These are phyloP conservation scores for Leucoraja ocellata DNA, from an alignment of 2,797 vertebrate genomes.

Conservation along the genomic window DNA sequence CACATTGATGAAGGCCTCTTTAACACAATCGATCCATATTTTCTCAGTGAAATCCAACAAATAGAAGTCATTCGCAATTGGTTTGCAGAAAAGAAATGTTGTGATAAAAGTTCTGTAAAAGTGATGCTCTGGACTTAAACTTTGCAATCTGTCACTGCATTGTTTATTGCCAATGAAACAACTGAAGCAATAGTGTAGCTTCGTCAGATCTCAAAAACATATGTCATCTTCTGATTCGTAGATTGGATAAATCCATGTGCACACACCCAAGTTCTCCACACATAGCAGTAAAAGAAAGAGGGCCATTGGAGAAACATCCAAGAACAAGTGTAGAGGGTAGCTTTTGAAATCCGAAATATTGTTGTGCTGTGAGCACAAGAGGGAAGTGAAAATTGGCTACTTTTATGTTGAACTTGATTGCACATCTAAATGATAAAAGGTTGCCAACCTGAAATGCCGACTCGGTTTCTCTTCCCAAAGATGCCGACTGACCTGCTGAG, in stretches of 20 bases:
- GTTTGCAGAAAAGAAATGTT: neutral
- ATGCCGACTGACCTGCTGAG: too few relatives aligned
- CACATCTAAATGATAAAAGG: neutral
- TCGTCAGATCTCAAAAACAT: neutral
- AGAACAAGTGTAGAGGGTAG: neutral
- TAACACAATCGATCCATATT: constrained; percentile 1
- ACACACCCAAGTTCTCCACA: neutral
- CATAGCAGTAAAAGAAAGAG: neutral
- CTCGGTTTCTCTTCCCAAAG: too few relatives aligned
- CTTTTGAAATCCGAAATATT: neutral
- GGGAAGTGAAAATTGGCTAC: neutral
- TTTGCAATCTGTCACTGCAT: neutral
- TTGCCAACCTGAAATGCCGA: too few relatives aligned
- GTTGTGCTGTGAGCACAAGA: neutral
- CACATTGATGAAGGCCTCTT: too few relatives aligned
- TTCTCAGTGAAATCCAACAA: neutral
- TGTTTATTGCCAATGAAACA: neutral
- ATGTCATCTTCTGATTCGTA: neutral
- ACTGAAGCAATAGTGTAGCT: neutral
- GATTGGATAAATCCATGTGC: neutral
- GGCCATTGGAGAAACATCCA: neutral
- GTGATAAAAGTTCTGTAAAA: neutral
- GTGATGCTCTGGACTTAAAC: neutral
- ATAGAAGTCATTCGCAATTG: neutral
- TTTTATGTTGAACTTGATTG: neutral